Evolutionary conservation across 2,888 invertebrate species (phyloP).

Genomic region (Stictocephala bisonia): DNA sequence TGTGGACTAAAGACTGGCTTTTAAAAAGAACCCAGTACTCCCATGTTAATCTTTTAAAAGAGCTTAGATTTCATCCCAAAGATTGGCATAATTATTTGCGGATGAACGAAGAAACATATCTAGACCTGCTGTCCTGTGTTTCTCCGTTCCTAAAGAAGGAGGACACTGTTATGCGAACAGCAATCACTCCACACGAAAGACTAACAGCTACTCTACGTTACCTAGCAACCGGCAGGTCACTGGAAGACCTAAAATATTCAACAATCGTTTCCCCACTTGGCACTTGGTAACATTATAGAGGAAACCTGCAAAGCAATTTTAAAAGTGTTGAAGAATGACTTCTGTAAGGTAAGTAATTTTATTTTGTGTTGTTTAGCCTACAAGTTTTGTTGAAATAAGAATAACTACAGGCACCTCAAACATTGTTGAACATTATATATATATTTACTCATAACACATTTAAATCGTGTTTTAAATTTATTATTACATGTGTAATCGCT

Average conservation of each 20-base stretch:
- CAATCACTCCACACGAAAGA: slow-evolving; percentile 49
- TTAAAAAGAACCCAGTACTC: slow-evolving; percentile 1
- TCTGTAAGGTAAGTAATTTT: too few species aligned
- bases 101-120: slow-evolving; percentile 45
- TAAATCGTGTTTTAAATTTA: too few species aligned
- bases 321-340: too few species aligned
- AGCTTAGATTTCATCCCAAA: slow-evolving; percentile 27
- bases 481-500: too few species aligned
- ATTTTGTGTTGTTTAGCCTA: too few species aligned
- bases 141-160: slow-evolving; percentile 43
- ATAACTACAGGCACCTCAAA: too few species aligned
- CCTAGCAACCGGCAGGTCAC: slow-evolving; percentile 46
- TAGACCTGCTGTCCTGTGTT: slow-evolving; percentile 34
- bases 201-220: slow-evolving; percentile 48
- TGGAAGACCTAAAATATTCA: too few species aligned
- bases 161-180: slow-evolving; percentile 48
- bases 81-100: slow-evolving; percentile 37
- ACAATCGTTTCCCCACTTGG: too few species aligned
- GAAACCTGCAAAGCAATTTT: not conserved
- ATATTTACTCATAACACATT: too few species aligned
- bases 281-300: not conserved
- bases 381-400: too few species aligned
- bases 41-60: slow-evolving; percentile 3
- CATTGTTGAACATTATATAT: too few species aligned
- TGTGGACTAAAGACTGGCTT: too few species aligned